A percentile compares a stretch with the other conserved stretches of the same genome.
Conservation (phyloP, 2,113 vertebrate genomes). For the Empidonax alnorum region DNA sequence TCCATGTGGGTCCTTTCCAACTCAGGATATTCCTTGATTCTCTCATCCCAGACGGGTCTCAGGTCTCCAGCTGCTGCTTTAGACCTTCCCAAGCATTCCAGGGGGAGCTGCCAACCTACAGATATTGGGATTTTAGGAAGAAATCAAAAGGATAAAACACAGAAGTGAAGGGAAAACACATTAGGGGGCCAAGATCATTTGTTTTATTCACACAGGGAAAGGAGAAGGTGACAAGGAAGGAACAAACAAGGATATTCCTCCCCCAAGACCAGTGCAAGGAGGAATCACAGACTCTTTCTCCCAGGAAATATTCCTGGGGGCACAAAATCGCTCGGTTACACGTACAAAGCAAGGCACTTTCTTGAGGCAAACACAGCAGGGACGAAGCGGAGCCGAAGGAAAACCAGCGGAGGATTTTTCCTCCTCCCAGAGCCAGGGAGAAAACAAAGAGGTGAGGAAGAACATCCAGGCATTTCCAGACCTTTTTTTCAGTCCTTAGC, state of each 20-base stretch:
- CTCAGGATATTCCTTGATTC: not conserved
- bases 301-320: not conserved
- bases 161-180: not conserved
- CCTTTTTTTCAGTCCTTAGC: not conserved
- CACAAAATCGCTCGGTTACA: not conserved
- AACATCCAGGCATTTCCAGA: not conserved
- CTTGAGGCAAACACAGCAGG: not conserved
- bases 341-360: not conserved
- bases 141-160: not conserved
- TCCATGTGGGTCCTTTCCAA: not conserved
- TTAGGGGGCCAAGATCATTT: not conserved
- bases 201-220: not conserved
- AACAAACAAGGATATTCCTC: not conserved
- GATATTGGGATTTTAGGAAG: not conserved
- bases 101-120: not conserved
- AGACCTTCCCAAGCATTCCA: rapidly evolving
- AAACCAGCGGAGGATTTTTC: rapidly evolving
- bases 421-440: not conserved
- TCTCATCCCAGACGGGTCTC: too few relatives aligned
- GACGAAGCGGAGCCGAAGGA: rapidly evolving
- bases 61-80: not conserved
- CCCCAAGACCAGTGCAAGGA: not conserved
- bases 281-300: not conserved
- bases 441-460: not conserved
- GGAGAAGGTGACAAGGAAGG: not conserved